A percentile compares a stretch with the other conserved stretches of the same genome.
Conservation (phyloP, 2,113 vertebrate species). For the Chionis minor region DNA sequence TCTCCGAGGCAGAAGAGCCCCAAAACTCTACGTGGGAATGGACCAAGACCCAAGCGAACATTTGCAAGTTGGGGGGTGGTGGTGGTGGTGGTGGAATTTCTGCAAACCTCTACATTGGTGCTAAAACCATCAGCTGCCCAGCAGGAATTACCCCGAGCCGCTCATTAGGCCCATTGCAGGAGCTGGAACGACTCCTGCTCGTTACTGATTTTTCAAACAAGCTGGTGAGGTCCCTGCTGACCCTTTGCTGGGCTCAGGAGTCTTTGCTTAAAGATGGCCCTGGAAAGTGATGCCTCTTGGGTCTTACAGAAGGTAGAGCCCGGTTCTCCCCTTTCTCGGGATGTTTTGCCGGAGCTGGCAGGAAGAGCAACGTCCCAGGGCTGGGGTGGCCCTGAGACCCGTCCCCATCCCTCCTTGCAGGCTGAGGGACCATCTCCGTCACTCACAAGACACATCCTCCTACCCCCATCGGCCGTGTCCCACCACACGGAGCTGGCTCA, state of each 20-base stretch:
- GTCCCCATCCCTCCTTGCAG: background rate
- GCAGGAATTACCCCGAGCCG: background rate
- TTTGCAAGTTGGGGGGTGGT: background rate
- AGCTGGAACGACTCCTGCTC: background rate
- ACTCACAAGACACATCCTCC: background rate
- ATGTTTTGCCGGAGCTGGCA: background rate
- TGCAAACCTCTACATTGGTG: background rate
- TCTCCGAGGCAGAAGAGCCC: background rate
- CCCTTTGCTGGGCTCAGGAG: background rate
- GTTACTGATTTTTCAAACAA: background rate
- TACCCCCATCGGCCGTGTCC: fast-evolving
- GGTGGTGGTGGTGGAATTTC: background rate
- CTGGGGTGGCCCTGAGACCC: background rate
- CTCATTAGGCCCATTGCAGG: background rate
- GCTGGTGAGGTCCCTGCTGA: background rate
- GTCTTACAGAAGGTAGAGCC: background rate
- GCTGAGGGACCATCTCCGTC: background rate
- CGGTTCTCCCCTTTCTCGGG: fast-evolving
- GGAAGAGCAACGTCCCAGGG: background rate
- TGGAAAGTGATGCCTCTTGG: background rate
- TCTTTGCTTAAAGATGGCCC: background rate
- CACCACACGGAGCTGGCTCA: fast-evolving
- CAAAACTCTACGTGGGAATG: background rate
- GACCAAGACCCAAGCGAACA: background rate
- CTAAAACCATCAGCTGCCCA: background rate